Percentiles rank a stretch among this genome's conserved stretches.
Evolutionary conservation across 1,140 invertebrate species (phyloP).

Genomic region (Teleopsis dalmanni): DNA sequence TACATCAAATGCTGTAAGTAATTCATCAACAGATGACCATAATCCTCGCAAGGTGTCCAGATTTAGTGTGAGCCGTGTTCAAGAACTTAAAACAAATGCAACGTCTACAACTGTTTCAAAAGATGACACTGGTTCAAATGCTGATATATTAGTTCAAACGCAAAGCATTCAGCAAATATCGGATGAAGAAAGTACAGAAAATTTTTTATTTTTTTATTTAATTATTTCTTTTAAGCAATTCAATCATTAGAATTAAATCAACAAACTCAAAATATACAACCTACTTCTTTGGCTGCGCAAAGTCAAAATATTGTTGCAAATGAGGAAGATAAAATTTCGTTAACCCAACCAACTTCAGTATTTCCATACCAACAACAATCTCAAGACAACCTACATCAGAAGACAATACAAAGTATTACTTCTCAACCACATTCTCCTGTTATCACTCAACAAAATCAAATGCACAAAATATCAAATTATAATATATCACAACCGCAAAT

Average conservation of each 20-base stretch:
- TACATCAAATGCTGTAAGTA: too few relatives aligned
- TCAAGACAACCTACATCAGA: constrained; percentile 18
- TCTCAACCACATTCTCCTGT: background rate
- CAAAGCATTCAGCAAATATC: too few relatives aligned
- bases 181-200: too few relatives aligned
- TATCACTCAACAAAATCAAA: background rate
- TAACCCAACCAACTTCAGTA: constrained; percentile 15
- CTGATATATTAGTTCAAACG: too few relatives aligned
- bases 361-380: background rate
- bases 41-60: constrained; percentile 32
- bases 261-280: too few relatives aligned
- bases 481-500: background rate
- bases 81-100: constrained; percentile 24
- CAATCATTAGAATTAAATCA: too few relatives aligned
- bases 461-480: background rate
- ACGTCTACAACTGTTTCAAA: constrained; percentile 15
- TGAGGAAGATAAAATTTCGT: too few relatives aligned
- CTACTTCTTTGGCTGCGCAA: constrained; percentile 22
- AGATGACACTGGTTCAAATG: too few relatives aligned
- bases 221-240: too few relatives aligned
- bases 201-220: too few relatives aligned
- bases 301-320: constrained; percentile 18
- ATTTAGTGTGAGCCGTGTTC: constrained; percentile 40
- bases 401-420: constrained; percentile 7
- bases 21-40: constrained; percentile 1